Evolutionary conservation across 2,888 invertebrate species (phyloP), one percentile per base, ranked within the genome.

Genomic region (Andrena minutula): DNA sequence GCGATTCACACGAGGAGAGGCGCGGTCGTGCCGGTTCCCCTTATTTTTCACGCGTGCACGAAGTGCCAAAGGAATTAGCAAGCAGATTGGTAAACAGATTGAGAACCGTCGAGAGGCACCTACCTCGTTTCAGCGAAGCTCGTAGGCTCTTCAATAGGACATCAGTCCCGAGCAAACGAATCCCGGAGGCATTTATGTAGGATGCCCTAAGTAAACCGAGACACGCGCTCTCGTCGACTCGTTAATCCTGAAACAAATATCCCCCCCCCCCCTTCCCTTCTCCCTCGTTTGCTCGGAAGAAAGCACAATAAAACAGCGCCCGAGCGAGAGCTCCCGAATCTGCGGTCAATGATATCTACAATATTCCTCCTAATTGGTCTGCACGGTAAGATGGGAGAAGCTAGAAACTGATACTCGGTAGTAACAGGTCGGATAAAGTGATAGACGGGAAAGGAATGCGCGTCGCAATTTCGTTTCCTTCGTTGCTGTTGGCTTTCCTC

Each of bases 101-200:
- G 82, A 83, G 79, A 86, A 77, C 78, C 79, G n/a, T 58, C 35
- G 41, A 49, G 66, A 49, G 47, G 64, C 53, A 83, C 79, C 78
- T 71, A 83, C 73, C 83, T 83, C 81, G 66, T 83, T 82, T 83
- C 79, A 72, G 76, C 63, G 78, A 79, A 81, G 83, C 79, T 28
- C 49, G 32, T 10, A 16, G 28, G 7, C 47, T 23, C 79, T 81
- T 76, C 82, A 79, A 78, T 78, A 77, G 83, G 79, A 82, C 83
- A 84, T 83, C 82, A 82, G 86, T 86, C 82, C 79, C 82, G 51
- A 64, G 66, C 71, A 81, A 87, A 79, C 79, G 70, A 66, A 78
- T 64, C 23, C 71, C 74, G 68, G 68, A 86, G 82, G 23, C 63
- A 56, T 68, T 78, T 68, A 60, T 41, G 65, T 63, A 63, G 49